Percentiles rank a stretch among this genome's conserved stretches.
These are phyloP conservation scores for Corythornis cristatus DNA, from an alignment of 2,113 vertebrate species.

Conservation along the genomic window DNA sequence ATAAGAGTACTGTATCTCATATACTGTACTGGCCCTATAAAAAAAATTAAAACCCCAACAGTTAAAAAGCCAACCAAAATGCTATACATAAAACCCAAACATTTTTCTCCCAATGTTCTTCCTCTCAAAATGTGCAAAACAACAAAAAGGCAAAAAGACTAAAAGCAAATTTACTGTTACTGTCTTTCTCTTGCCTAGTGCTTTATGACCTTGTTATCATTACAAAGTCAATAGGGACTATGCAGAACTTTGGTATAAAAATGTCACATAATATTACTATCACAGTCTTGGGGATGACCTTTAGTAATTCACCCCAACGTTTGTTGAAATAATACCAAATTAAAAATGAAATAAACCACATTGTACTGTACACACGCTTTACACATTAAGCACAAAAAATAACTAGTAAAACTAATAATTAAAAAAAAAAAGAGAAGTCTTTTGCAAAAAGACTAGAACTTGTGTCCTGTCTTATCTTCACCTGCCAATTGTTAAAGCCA, in stretches of 20 bases:
- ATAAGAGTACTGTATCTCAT: conserved; percentile 76
- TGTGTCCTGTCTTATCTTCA: conserved; percentile 78
- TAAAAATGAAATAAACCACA: conserved; percentile 79
- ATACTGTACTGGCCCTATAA: conserved; percentile 72
- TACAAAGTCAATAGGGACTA: conserved; percentile 80
- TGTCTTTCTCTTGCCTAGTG: conserved; percentile 82
- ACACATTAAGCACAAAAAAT: conserved; percentile 78
- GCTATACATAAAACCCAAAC: conserved; percentile 61
- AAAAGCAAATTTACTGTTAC: conserved; percentile 78
- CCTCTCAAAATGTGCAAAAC: conserved; percentile 91
- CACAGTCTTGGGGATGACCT: conserved; percentile 74
- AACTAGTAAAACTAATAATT: conserved; percentile 77
- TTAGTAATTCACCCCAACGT: conserved; percentile 74
- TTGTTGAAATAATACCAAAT: conserved; percentile 78
- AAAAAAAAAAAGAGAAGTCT: conserved; percentile 78
- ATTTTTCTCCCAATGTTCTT: conserved; percentile 74
- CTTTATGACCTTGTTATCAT: conserved; percentile 77
- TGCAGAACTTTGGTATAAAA: conserved; percentile 90
- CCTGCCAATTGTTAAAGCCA: conserved; percentile 78
- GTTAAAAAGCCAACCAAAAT: conserved; percentile 71
- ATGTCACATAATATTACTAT: conserved; percentile 77
- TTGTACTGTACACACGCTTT: conserved; percentile 80
- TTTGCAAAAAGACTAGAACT: conserved; percentile 80
- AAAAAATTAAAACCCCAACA: conserved; percentile 69
- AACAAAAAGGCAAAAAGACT: conserved; percentile 88